A percentile compares a stretch with the other conserved stretches of the same genome.
Evolutionary conservation across 1,140 invertebrate genomes (phyloP).

Genomic region (Lanistes nyassanus): DNA sequence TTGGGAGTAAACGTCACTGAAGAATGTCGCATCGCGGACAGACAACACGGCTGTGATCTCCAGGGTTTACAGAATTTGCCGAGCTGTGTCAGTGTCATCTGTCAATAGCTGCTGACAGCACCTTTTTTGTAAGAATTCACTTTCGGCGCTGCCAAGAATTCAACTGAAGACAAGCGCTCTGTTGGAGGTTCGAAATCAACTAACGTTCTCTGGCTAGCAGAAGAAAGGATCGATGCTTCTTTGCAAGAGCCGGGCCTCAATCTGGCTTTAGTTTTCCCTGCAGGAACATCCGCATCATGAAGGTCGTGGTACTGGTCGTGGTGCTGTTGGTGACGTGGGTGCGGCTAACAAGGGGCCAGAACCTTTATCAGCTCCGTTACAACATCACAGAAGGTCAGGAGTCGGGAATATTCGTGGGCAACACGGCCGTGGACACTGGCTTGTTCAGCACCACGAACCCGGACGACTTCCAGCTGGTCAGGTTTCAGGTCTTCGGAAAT

Average conservation of each 20-base stretch:
- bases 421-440: slow-evolving; percentile 16
- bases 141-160: too few species aligned
- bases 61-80: too few species aligned
- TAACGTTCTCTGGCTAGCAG: too few species aligned
- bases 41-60: too few species aligned
- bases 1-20: too few species aligned
- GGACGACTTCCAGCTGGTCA: slow-evolving; percentile 21
- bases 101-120: too few species aligned
- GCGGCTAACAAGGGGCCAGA: background rate
- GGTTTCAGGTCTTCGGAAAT: slow-evolving; percentile 29
- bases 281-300: background rate
- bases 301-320: background rate
- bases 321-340: background rate
- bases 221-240: background rate
- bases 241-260: background rate
- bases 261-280: background rate
- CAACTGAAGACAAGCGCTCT: too few species aligned
- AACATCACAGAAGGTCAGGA: slow-evolving; percentile 27
- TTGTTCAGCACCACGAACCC: slow-evolving; percentile 9
- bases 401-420: slow-evolving; percentile 20
- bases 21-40: too few species aligned
- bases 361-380: slow-evolving; percentile 8
- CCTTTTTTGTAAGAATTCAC: too few species aligned
- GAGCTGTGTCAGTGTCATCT: too few species aligned
- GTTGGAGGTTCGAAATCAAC: too few species aligned